Evolutionary conservation across 2,888 invertebrate genomes (phyloP), one percentile per base, ranked within the genome.

Genomic region (Labia minor): DNA sequence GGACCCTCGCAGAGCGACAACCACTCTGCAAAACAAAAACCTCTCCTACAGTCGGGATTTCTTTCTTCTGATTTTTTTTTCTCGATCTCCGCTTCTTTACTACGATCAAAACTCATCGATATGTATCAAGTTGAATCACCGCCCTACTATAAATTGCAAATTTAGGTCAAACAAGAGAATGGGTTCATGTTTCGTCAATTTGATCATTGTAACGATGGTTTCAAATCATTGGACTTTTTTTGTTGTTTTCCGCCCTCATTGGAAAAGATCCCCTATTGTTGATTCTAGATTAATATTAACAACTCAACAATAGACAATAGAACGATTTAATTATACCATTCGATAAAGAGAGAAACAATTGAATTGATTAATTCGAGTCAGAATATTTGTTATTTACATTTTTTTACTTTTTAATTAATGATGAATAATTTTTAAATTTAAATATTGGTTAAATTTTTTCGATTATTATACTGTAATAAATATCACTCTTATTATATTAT

Each of bases 301-400:
- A 16, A 49, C n/a, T 49, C 49, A 49, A 49, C 49, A 49, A 49
- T 49, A 49, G 49, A 49, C 49, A 49, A 49, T 49, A 49, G 49
- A 49, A 49, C 49, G 49, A 49, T 14, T 49, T 49, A 49, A 49
- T 49, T 49, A 49, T 49, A 49, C 49, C 16, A 49, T 49, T 49
- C 2, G 49, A 49, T 49, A 49, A 49, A 14, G 3, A 49, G 14
- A 4, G 3, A 14, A 49, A 49, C 49, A 49, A 49, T 49, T 49
- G 49, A 49, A 49, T 49, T 49, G 49, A 49, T 49, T 49, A 49
- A 26, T 3, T n/a, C n/a, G n/a, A n/a, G n/a, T n/a, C n/a, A 49
- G 8, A 4, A 16, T 16, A 10, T 49, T 14, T 49, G 6, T 49
- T 2, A 14, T 10, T 8, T 49, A 14, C 3, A 8, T 14, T 49